Base-by-base conservation (phyloP, 2,113 vertebrate species). In the Oryzias melastigma region DNA sequence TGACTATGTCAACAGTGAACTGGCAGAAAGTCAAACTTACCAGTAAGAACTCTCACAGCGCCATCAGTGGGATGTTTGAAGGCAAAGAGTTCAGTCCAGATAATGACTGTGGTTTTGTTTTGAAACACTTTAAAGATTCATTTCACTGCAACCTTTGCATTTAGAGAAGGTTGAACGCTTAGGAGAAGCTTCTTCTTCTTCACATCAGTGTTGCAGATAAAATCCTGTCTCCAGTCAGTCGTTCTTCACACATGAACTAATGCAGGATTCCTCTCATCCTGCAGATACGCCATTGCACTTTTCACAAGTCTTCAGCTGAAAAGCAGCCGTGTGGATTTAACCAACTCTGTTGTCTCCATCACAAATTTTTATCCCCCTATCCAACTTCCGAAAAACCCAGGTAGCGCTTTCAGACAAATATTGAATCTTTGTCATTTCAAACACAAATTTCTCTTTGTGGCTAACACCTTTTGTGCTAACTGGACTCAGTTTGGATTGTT, bases 401-500 rank as follows among this genome's bases (percentile, higher is more conserved):
- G 90, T 91, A 85, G 12, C 12, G 13, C 41, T n/a, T 22, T 52
- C 1, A 47, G 1, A 68, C 3, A 8, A 0, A 18, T 4, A 10
- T 2, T 44, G 5, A 1, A 18, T 25, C 25, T 62, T 14, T 44
- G 14, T 24, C 19, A 16, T 41, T 12, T 14, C 17, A 8, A 18
- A 20, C 12, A 25, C 45, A 14, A n/a, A 12, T 14, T 4, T 12
- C 13, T 40, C 0, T 49, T 25, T 64, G 14, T 16, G 43, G 43
- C 5, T 44, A 3, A 2, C 7, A 66, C 35, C 35, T 35, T 35
- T 12, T 35, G 35, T 35, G 35, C 10, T 35, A 3, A 10, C 35
- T 35, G 10, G 35, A 35, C 8, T 55, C 69, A 95, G 92, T 51
- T 29, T 58, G 91, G 58, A 90, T 91, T 72, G 78, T 24, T 8